phyloP scores from a whole-genome alignment of 2,113 vertebrate species.

The Sula dactylatra region DNA sequence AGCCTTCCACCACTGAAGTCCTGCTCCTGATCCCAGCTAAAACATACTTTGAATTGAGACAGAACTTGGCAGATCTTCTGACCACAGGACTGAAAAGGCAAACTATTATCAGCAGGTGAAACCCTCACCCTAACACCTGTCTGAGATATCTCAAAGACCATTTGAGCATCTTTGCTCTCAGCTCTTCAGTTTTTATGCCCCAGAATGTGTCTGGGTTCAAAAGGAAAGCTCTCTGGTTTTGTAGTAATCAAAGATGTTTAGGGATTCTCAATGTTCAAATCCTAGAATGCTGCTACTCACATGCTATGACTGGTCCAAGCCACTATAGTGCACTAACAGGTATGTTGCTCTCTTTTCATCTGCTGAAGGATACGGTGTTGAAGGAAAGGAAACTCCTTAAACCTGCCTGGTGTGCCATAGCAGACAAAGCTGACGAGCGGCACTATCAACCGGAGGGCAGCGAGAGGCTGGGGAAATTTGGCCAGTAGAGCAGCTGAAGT shows the following conservation, averaged over 20 bases:
- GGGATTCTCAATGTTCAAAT: not conserved
- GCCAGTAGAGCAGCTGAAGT: not conserved
- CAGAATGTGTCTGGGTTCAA: not conserved
- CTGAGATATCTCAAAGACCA: not conserved
- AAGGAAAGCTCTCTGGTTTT: not conserved
- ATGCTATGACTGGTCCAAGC: not conserved
- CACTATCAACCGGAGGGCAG: constrained; percentile 8
- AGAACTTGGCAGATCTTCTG: not conserved
- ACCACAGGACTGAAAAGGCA: not conserved
- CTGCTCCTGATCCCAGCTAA: not conserved
- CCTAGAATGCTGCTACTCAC: not conserved
- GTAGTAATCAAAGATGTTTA: not conserved
- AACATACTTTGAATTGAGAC: not conserved
- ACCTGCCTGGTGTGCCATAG: accelerated
- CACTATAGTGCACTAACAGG: not conserved
- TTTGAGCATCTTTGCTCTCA: not conserved
- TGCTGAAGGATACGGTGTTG: not conserved
- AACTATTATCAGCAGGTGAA: not conserved
- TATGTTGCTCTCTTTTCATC: not conserved
- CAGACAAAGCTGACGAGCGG: not conserved
- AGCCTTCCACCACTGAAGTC: not conserved
- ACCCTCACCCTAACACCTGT: not conserved
- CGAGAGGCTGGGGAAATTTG: not conserved
- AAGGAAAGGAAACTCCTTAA: not conserved
- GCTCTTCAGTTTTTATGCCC: not conserved